Percentiles rank a stretch among this genome's conserved stretches.
Evolutionary conservation across 2,797 vertebrate genomes (phyloP).

Genomic region (Acipenser ruthenus): DNA sequence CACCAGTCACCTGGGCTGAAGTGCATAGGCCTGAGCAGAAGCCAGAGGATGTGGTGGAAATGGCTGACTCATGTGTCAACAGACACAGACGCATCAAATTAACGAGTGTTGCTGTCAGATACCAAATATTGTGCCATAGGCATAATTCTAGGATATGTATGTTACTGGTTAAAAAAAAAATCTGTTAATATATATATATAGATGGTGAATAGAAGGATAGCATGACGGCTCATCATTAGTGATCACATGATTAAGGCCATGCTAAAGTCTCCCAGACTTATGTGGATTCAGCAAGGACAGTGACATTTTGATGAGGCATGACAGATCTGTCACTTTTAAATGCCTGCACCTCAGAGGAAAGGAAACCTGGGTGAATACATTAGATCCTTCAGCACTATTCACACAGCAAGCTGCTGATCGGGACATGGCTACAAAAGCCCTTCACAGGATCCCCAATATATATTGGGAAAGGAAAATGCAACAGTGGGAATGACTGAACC

Average conservation of each 20-base stretch:
- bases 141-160: slow-evolving; percentile 2
- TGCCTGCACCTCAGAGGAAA: slow-evolving; percentile 16
- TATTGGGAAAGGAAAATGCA: too few relatives aligned
- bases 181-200: too few relatives aligned
- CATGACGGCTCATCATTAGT: too few relatives aligned
- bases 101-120: slow-evolving; percentile 1
- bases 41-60: neutral
- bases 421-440: slow-evolving; percentile 22
- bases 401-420: slow-evolving; percentile 21
- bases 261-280: too few relatives aligned
- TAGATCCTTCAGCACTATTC: slow-evolving; percentile 15
- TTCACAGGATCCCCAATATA: too few relatives aligned
- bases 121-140: neutral
- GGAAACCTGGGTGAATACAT: slow-evolving; percentile 21
- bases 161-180: neutral
- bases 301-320: too few relatives aligned
- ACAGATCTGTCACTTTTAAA: slow-evolving; percentile 4
- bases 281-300: too few relatives aligned
- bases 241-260: too few relatives aligned
- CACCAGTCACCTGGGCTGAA: neutral
- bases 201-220: too few relatives aligned
- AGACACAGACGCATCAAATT: neutral
- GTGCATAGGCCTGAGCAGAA: neutral
- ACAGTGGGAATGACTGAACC: neutral
- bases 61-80: neutral